A percentile compares a stretch with the other conserved stretches of the same genome.
phyloP scores from a whole-genome alignment of 2,113 vertebrate species.

The Lepisosteus osseus region DNA sequence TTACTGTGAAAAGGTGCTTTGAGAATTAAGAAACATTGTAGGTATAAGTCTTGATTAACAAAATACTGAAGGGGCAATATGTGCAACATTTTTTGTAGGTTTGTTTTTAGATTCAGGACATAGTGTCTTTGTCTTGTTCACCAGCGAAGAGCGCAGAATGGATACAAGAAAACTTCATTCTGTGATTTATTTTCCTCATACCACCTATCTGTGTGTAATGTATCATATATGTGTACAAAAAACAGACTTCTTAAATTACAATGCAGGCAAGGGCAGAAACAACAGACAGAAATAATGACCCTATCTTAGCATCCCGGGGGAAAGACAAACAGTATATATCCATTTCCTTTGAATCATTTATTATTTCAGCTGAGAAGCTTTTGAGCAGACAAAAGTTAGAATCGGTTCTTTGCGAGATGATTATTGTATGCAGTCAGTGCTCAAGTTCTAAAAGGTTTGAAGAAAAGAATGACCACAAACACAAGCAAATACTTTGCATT shows the following conservation, averaged over 20 bases:
- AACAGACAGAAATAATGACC: conserved; percentile 13
- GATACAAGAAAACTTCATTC: neutral
- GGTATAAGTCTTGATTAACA: neutral
- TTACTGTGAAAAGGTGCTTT: no score
- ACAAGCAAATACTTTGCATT: no score
- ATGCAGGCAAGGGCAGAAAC: neutral
- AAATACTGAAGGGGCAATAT: neutral
- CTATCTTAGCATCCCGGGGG: neutral
- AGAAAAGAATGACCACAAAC: no score
- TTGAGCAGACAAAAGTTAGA: neutral
- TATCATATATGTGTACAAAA: conserved; percentile 2
- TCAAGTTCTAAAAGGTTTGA: no score
- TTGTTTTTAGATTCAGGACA: neutral
- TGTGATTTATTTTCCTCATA: neutral
- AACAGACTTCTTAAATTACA: no score
- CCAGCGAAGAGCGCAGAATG: neutral
- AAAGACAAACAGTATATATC: conserved; percentile 9
- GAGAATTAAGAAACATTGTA: no score
- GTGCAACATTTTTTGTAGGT: neutral
- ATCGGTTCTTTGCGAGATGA: neutral
- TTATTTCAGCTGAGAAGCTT: neutral
- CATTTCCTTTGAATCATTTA: conserved; percentile 9
- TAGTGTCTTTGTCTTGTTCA: neutral
- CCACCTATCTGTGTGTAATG: conserved; percentile 12
- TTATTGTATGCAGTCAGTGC: neutral